phyloP scores from a whole-genome alignment of 2,797 vertebrate genomes.

The Vespertilio murinus region DNA sequence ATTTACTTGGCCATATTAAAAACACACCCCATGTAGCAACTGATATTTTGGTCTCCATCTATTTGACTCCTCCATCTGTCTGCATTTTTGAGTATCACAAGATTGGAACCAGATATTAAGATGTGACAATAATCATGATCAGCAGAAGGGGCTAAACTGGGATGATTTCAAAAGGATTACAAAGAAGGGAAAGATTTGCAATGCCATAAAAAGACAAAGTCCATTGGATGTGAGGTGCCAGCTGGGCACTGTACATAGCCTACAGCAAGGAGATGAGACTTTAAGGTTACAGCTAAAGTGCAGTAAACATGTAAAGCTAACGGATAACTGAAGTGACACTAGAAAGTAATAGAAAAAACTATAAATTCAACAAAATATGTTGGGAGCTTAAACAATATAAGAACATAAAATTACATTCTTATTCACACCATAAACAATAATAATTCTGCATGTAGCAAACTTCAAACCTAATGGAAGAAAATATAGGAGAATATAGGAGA shows the following conservation, averaged over 20 bases:
- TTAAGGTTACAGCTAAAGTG: not conserved
- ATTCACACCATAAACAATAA: not conserved
- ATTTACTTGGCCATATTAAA: not conserved
- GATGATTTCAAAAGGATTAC: not conserved
- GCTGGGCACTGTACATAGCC: not conserved
- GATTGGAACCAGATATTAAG: conserved; percentile 25
- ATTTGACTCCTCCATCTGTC: not conserved
- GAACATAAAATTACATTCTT: not conserved
- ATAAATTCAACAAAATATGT: not conserved
- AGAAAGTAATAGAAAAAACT: not conserved
- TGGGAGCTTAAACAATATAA: not conserved
- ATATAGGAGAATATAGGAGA: not conserved
- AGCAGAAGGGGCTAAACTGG: not conserved
- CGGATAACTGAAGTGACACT: not conserved
- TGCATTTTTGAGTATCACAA: not conserved
- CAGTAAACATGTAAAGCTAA: not conserved
- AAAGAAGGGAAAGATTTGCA: not conserved
- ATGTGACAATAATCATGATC: not conserved
- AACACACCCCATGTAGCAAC: not conserved
- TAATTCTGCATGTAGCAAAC: not conserved
- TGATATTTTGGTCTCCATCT: not conserved
- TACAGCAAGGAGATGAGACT: not conserved
- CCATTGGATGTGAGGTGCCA: not conserved
- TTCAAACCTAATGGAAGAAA: conserved; percentile 6
- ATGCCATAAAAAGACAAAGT: not conserved